Evolutionary conservation across 2,797 vertebrate genomes (phyloP).

Genomic region (Hemibagrus guttatus): DNA sequence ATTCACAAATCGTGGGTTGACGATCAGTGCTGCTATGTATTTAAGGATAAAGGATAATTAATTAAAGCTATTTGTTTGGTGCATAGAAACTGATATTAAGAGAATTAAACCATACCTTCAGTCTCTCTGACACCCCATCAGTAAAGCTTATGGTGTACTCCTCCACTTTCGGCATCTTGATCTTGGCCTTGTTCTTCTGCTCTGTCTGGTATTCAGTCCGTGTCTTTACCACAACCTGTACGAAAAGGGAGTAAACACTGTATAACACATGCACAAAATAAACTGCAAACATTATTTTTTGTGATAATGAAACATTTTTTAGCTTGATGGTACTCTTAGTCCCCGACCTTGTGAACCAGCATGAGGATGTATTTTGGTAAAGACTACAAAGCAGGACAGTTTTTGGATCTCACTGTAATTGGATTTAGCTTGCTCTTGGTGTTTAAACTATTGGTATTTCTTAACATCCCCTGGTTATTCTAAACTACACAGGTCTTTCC

Average conservation of each 20-base stretch:
- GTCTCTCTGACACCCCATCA: conserved; percentile 86
- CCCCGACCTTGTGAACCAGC: not conserved
- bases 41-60: not conserved
- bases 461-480: not conserved
- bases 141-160: conserved; percentile 98
- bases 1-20: not conserved
- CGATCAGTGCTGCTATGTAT: not conserved
- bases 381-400: not conserved
- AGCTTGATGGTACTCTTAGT: not conserved
- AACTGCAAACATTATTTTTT: not conserved
- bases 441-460: not conserved
- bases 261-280: not conserved
- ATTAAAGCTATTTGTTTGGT: not conserved
- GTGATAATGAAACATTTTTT: not conserved
- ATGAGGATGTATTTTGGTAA: not conserved
- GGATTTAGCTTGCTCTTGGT: not conserved
- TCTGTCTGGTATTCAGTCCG: conserved; percentile 95
- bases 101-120: conserved; percentile 78
- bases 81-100: not conserved
- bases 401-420: not conserved
- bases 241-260: conserved; percentile 30
- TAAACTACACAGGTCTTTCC: not conserved
- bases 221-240: conserved; percentile 97
- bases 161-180: conserved; percentile 95
- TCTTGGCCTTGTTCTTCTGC: conserved; percentile 92